Evolutionary conservation across 2,888 invertebrate genomes (phyloP).

Genomic region (Drosophila flavopinicola): DNA sequence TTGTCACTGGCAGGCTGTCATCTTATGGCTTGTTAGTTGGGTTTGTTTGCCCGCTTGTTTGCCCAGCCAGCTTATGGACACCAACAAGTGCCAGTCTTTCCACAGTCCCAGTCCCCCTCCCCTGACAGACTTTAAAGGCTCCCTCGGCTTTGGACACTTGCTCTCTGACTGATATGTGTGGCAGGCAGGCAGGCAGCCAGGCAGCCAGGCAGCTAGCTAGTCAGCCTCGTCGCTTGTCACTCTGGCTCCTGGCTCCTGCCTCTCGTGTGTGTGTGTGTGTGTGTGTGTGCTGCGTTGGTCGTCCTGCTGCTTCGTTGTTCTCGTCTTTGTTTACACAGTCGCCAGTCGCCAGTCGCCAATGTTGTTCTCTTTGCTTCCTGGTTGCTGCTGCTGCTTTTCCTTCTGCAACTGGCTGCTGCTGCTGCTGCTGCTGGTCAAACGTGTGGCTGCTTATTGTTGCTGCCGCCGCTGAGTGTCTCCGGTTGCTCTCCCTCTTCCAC

Average conservation of each 20-base stretch:
- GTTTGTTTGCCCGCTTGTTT: constrained; percentile 75
- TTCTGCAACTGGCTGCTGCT: constrained; percentile 15
- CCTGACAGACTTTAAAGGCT: constrained; percentile 63
- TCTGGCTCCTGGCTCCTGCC: constrained; percentile 11
- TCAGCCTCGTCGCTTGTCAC: constrained; percentile 36
- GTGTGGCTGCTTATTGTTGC: constrained; percentile 65
- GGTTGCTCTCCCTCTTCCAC: neutral
- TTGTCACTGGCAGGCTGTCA: constrained; percentile 79
- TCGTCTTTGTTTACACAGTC: constrained; percentile 73
- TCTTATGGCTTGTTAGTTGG: constrained; percentile 80
- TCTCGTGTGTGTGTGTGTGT: constrained; percentile 1
- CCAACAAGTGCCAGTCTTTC: constrained; percentile 67
- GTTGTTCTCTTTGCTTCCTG: constrained; percentile 37
- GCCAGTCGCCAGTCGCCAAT: constrained; percentile 41
- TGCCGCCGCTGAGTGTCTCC: constrained; percentile 8
- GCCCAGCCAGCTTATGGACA: constrained; percentile 78
- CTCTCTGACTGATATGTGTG: constrained; percentile 66
- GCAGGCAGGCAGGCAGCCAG: too few relatives aligned
- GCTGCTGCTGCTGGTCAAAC: constrained; percentile 63
- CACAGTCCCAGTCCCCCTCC: neutral
- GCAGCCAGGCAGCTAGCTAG: too few relatives aligned
- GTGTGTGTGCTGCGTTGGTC: constrained; percentile 7
- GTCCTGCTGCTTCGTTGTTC: constrained; percentile 36
- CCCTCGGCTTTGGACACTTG: constrained; percentile 22
- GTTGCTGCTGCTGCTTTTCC: constrained; percentile 44